Conservation (phyloP, 2,113 vertebrate species). For the Sula dactylatra region DNA sequence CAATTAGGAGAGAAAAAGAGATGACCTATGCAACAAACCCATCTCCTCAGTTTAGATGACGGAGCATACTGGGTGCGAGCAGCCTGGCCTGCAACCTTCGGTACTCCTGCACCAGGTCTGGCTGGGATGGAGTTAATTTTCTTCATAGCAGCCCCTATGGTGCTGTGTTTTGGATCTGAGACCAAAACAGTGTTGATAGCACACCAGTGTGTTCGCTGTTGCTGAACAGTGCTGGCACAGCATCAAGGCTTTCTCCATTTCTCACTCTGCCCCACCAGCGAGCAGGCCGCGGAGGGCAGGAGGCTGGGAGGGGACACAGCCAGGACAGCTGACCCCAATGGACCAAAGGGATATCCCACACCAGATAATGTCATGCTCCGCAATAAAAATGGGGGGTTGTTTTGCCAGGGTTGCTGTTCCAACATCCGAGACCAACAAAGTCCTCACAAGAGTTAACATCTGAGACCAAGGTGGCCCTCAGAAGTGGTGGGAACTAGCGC, state of each 20-base stretch:
- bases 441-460: neutral
- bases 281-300: neutral
- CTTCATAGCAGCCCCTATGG: neutral
- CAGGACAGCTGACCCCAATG: neutral
- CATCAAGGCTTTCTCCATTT: neutral
- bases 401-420: neutral
- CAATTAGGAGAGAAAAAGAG: neutral
- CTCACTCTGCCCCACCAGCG: neutral
- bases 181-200: neutral
- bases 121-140: neutral
- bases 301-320: neutral
- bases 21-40: neutral
- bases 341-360: neutral
- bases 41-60: neutral
- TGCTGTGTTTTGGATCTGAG: neutral
- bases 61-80: neutral
- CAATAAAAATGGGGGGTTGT: neutral
- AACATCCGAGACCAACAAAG: neutral
- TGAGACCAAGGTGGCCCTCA: neutral
- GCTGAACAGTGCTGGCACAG: neutral
- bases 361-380: neutral
- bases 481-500: fast-evolving
- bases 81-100: neutral
- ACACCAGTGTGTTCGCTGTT: neutral
- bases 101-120: neutral